Base-by-base conservation (phyloP, 1,140 invertebrate species). In the Drosophila aff. region DNA sequence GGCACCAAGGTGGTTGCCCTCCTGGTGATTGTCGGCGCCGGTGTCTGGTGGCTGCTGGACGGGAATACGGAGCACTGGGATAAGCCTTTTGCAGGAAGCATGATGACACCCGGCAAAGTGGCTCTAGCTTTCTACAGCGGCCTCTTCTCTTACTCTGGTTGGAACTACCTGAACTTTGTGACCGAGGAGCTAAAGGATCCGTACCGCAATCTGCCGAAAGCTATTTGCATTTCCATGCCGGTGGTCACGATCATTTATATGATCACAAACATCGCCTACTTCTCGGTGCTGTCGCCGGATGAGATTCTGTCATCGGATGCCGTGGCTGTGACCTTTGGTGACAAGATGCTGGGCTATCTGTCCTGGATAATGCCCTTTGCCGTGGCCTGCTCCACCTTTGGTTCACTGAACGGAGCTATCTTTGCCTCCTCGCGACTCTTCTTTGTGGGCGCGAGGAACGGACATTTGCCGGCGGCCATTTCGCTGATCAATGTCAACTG, bases 141-240 rank as follows among this genome's bases (percentile, higher is more conserved):
- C 74, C 96, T 99, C 81, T 99, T 99, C 93, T 98, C 98, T 1
- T 99, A 99, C 93, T 98, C 98, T 53, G 98, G 98, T 74, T 99
- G 98, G 97, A 96, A 95, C 93, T 99, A 98, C 92, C 94, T 99
- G 49, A 99, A 99, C 94, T 99, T 99, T 92, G 98, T 99, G 93
- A 99, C 98, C 11, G 99, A 99, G 94, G 99, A 99, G 93, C 93
- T 99, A 1, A 96, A 98, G 92, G 95, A 99, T 92, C 98, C 98
- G n/a, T 95, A 71, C 89, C 98, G 97, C 86, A 99, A 98, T 94
- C 94, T 99, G 3, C 98, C 97, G 4, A 94, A 95, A 55, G 97
- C 98, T 1, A 98, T 99, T 82, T 97, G 96, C 91, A 97, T 99
- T 80, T 98, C 98, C 0, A 95, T 99, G 94, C 97, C 97, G 0